These are phyloP conservation scores for Equus przewalskii DNA, from an alignment of 2,113 vertebrate species.

Conservation along the genomic window DNA sequence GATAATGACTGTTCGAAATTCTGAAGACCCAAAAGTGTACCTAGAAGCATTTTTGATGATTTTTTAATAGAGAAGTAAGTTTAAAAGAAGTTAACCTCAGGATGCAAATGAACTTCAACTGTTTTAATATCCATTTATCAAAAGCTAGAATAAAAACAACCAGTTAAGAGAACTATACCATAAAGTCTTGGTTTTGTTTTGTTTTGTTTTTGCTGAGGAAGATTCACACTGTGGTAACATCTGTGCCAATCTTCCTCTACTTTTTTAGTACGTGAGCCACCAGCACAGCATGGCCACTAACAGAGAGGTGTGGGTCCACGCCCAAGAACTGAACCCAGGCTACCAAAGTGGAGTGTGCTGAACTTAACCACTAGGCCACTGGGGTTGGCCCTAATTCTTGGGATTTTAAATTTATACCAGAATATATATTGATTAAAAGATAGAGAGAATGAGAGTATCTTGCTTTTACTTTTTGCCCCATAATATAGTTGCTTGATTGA, in stretches of 20 bases:
- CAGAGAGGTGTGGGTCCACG: no score
- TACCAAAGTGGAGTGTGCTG: no score
- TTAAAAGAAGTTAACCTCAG: slow-evolving; percentile 25
- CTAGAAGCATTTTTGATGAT: neutral
- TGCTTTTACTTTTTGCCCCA: neutral
- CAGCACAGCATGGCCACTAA: no score
- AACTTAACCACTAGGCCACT: no score
- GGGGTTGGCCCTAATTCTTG: neutral
- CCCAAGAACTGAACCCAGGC: no score
- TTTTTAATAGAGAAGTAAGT: neutral
- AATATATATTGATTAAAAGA: neutral
- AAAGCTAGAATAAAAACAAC: slow-evolving; percentile 14
- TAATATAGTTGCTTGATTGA: neutral
- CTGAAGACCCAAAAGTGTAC: neutral
- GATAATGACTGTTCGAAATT: neutral
- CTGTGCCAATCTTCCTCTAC: no score
- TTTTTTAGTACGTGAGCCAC: no score
- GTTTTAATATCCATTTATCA: slow-evolving; percentile 15
- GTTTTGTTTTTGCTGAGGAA: no score
- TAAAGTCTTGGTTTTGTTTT: no score
- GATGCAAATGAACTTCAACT: slow-evolving; percentile 9
- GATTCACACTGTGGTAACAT: no score
- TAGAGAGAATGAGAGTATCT: neutral
- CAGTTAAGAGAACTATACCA: neutral
- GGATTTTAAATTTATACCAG: slow-evolving; percentile 13